Evolutionary conservation across 2,888 invertebrate species (phyloP).

Genomic region (Microdon myrmicae): DNA sequence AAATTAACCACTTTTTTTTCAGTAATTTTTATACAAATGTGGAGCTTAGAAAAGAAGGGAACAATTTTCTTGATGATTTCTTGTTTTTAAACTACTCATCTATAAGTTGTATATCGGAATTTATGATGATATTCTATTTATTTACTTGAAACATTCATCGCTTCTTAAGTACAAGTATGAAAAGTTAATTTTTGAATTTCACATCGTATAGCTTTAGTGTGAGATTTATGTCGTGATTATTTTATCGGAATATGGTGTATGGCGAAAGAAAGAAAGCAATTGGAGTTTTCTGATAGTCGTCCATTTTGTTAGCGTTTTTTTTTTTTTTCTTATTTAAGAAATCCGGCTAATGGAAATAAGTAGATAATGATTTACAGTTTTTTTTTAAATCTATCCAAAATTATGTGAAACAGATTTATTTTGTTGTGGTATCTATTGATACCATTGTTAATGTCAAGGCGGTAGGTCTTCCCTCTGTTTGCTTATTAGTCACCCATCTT

Average conservation of each 20-base stretch:
- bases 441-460: neutral
- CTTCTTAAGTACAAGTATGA: no score
- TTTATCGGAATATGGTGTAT: no score
- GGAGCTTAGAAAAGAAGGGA: slow-evolving; percentile 42
- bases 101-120: slow-evolving; percentile 6
- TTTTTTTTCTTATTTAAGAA: neutral
- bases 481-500: no score
- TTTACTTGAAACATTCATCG: no score
- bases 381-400: no score
- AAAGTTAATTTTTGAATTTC: no score
- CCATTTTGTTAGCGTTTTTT: slow-evolving; percentile 48
- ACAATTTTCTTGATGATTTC: slow-evolving; percentile 4
- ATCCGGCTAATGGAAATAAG: neutral
- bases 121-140: no score
- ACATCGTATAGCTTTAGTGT: no score
- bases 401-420: slow-evolving; percentile 14
- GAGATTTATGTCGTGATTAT: no score
- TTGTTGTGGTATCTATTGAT: slow-evolving; percentile 1
- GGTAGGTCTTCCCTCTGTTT: slow-evolving; percentile 3
- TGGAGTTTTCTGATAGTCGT: slow-evolving; percentile 56
- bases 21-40: slow-evolving; percentile 40
- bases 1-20: slow-evolving; percentile 24
- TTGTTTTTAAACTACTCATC: slow-evolving; percentile 17
- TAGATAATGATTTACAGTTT: no score
- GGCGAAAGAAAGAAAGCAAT: no score